Percentiles rank a stretch among this genome's conserved stretches.
phyloP scores from a whole-genome alignment of 1,140 invertebrate genomes.

The Nebria ingens region DNA sequence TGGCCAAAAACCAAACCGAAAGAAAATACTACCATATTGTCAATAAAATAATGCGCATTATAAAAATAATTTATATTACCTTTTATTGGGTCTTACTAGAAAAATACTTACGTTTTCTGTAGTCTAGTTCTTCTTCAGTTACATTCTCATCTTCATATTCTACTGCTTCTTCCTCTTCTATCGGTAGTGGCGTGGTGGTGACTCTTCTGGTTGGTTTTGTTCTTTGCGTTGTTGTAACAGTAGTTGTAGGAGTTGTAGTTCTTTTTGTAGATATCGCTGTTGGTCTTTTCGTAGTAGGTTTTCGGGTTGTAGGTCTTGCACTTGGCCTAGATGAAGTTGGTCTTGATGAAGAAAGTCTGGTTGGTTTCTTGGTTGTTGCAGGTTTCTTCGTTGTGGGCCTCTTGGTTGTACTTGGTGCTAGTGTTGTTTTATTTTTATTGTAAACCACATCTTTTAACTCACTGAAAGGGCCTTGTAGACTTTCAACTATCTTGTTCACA shows the following conservation, averaged over 20 bases:
- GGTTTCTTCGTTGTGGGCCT: constrained; percentile 32
- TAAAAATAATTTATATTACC: neutral
- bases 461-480: constrained; percentile 68
- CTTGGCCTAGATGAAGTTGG: constrained; percentile 23
- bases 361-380: constrained; percentile 24
- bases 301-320: constrained; percentile 32
- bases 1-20: too few relatives aligned
- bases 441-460: constrained; percentile 63
- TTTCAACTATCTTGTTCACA: constrained; percentile 71
- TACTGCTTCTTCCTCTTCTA: constrained; percentile 39
- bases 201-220: constrained; percentile 13
- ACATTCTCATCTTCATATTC: constrained; percentile 38
- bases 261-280: constrained; percentile 20
- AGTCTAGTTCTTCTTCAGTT: constrained; percentile 44
- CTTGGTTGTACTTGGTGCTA: constrained; percentile 32
- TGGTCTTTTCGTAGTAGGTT: constrained; percentile 25
- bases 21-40: too few relatives aligned
- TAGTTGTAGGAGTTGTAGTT: constrained; percentile 18
- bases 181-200: constrained; percentile 22
- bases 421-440: constrained; percentile 30
- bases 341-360: constrained; percentile 22
- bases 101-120: constrained; percentile 50
- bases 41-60: too few relatives aligned
- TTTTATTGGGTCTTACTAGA: neutral
- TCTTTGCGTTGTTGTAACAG: constrained; percentile 18